phyloP scores from a whole-genome alignment of 2,113 vertebrate species.

The Triplophysa dalaica region DNA sequence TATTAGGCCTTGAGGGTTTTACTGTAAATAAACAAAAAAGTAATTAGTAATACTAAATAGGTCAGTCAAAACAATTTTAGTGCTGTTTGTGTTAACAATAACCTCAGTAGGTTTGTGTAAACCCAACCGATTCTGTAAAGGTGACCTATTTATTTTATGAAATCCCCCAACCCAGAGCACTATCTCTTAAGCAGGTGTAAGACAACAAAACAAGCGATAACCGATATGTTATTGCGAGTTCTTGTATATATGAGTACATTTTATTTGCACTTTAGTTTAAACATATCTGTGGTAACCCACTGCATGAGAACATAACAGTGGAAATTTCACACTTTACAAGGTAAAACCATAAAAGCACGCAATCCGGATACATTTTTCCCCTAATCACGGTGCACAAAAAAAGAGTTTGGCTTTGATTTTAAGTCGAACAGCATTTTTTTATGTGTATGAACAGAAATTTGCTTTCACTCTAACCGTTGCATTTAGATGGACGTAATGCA shows the following conservation, averaged over 20 bases:
- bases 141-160: background rate
- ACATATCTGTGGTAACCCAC: no score
- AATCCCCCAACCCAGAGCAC: background rate
- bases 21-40: constrained; percentile 41
- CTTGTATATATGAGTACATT: background rate
- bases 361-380: no score
- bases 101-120: background rate
- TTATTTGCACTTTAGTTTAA: background rate
- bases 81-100: background rate
- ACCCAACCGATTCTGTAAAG: background rate
- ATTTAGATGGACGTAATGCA: no score
- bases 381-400: no score
- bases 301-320: no score
- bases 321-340: no score
- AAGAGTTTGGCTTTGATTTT: no score
- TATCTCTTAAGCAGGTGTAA: background rate
- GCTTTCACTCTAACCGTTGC: no score
- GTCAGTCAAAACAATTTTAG: background rate
- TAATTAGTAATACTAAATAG: background rate
- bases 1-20: constrained; percentile 46
- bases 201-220: background rate
- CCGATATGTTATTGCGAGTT: background rate
- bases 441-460: no score
- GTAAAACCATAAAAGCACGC: no score
- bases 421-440: no score